Conservation (phyloP, 2,113 vertebrate species). For the Alosa alosa region DNA sequence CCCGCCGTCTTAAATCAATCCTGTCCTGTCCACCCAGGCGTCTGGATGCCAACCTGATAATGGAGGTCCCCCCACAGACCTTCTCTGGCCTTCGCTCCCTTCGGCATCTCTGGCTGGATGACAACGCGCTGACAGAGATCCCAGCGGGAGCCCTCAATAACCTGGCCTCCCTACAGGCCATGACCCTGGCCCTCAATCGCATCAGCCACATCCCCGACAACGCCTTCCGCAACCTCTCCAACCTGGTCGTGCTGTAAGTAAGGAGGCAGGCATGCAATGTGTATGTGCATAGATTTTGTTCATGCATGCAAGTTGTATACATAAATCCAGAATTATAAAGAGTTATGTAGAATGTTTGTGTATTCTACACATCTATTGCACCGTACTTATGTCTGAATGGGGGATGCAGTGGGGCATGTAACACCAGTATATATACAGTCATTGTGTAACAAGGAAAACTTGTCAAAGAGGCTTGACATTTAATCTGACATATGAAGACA, state of each 20-base stretch:
- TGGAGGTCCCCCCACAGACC: constrained; percentile 81
- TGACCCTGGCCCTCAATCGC: constrained; percentile 94
- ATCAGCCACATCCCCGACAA: constrained; percentile 86
- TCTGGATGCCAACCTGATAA: constrained; percentile 92
- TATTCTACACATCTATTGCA: neutral
- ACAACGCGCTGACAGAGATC: constrained; percentile 88
- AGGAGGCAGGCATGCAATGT: neutral
- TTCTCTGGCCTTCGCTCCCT: constrained; percentile 84
- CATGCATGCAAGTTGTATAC: neutral
- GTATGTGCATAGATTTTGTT: neutral
- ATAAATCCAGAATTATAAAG: neutral
- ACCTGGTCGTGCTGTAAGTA: constrained; percentile 92
- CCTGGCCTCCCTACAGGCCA: constrained; percentile 87
- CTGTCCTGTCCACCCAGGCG: constrained; percentile 70
- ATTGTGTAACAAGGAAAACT: too few relatives aligned
- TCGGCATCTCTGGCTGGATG: constrained; percentile 94
- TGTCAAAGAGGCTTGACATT: neutral
- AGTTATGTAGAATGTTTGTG: neutral
- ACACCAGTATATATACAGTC: neutral
- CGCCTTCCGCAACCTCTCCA: constrained; percentile 90
- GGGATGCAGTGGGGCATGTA: neutral
- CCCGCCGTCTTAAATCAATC: neutral
- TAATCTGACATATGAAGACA: neutral
- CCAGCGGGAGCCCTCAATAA: constrained; percentile 81
- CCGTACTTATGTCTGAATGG: neutral